phyloP scores from a whole-genome alignment of 2,888 invertebrate genomes.

The Dynastes tityus region DNA sequence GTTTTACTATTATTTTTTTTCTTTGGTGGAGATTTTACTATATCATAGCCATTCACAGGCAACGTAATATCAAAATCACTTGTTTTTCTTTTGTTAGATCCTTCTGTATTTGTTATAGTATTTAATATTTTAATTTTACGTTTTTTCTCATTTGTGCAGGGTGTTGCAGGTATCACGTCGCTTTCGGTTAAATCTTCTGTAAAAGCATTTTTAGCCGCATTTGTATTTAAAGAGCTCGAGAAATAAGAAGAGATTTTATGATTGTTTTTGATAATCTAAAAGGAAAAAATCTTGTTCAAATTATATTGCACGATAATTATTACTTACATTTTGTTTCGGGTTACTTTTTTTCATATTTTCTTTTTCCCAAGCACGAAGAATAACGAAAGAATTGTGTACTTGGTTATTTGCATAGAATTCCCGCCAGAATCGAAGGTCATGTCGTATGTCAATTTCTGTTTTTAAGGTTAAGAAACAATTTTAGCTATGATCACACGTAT shows the following conservation, averaged over 20 bases:
- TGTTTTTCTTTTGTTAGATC: slow-evolving; percentile 20
- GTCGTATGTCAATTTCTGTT: neutral
- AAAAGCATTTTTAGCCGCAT: neutral
- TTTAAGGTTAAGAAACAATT: no score
- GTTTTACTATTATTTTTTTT: slow-evolving; percentile 15
- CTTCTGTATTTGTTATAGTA: slow-evolving; percentile 32
- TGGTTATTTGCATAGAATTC: neutral
- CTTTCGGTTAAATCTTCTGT: slow-evolving; percentile 35
- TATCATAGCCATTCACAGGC: neutral
- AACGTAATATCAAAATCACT: slow-evolving; percentile 1
- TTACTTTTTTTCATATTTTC: slow-evolving; percentile 46
- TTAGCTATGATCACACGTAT: no score
- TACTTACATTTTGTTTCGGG: slow-evolving; percentile 38
- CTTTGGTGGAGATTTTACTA: neutral
- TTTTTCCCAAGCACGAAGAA: no score
- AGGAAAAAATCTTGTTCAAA: neutral
- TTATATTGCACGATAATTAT: neutral
- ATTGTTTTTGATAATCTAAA: slow-evolving; percentile 52
- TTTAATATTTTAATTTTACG: slow-evolving; percentile 17
- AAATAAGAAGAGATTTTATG: slow-evolving; percentile 56
- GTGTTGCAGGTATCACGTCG: slow-evolving; percentile 50
- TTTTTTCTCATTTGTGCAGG: slow-evolving; percentile 32
- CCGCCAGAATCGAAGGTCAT: slow-evolving; percentile 38
- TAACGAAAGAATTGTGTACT: no score
- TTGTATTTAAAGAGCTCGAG: slow-evolving; percentile 30